Conservation (phyloP, 2,888 invertebrate species). For the Erebia palarica region DNA sequence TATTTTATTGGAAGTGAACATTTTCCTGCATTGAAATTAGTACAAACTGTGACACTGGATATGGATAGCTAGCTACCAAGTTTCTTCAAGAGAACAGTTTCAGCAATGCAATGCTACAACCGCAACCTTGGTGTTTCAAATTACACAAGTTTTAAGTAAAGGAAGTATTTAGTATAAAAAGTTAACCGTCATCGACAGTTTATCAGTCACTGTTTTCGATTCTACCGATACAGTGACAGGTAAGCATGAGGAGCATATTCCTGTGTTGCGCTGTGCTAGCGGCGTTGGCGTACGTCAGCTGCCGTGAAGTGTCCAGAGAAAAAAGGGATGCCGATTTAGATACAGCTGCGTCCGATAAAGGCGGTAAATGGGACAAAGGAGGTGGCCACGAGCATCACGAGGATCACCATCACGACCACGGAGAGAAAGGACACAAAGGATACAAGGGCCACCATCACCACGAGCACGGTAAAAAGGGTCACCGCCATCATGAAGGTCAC, state of each 20-base stretch:
- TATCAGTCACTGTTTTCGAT: slow-evolving; percentile 67
- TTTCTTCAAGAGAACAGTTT: slow-evolving; percentile 32
- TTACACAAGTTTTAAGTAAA: slow-evolving; percentile 74
- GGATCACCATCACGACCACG: slow-evolving; percentile 85
- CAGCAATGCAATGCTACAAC: slow-evolving; percentile 51
- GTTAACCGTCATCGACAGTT: slow-evolving; percentile 53
- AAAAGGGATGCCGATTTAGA: slow-evolving; percentile 80
- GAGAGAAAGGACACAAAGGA: slow-evolving; percentile 88
- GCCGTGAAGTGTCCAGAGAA: slow-evolving; percentile 77
- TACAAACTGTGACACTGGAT: background rate
- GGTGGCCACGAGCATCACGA: slow-evolving; percentile 86
- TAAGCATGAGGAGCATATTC: slow-evolving; percentile 66
- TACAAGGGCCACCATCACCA: slow-evolving; percentile 86
- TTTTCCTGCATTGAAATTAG: background rate
- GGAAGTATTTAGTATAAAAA: slow-evolving; percentile 72
- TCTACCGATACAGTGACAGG: slow-evolving; percentile 54
- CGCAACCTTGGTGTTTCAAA: slow-evolving; percentile 73
- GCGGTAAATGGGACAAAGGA: slow-evolving; percentile 81
- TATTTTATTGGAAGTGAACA: too few relatives aligned
- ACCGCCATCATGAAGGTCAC: slow-evolving; percentile 87
- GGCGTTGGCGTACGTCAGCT: slow-evolving; percentile 78
- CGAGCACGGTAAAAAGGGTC: slow-evolving; percentile 87
- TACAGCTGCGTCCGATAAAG: slow-evolving; percentile 74
- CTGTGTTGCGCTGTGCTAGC: slow-evolving; percentile 71
- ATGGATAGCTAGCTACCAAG: slow-evolving; percentile 20